Evolutionary conservation across 2,888 invertebrate genomes (phyloP), one percentile per base, ranked within the genome.

Genomic region (Spodoptera littoralis): DNA sequence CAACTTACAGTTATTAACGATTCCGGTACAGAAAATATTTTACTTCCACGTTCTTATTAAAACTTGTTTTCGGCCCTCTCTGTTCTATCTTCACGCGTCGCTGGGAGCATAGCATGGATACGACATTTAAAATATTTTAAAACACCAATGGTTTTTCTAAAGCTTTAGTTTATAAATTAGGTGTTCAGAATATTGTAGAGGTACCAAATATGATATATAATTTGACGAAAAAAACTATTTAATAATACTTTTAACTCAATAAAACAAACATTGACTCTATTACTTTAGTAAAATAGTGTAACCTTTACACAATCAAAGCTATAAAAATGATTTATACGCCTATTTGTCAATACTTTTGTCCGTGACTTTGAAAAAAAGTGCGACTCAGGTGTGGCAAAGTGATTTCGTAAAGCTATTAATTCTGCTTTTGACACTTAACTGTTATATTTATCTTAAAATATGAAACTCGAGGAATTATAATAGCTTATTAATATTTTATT

Each of bases 21-120:
- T 93, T 94, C 93, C 92, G 92, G 92, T 92, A 90, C 88, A 87
- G 89, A 93, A 91, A 92, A 92, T 92, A 91, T 92, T 92, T 91
- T 89, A 93, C 93, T 93, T 94, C 94, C 93, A 94, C 92, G 91
- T 91, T 89, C 91, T 90, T 92, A 93, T 92, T 92, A 93, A 79
- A 93, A 93, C 90, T 89, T 90, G 90, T 90, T 92, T 88, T 88
- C 84, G 91, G 87, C 85, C 84, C 86, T 88, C 86, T 91, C 86
- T 89, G 88, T 88, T 89, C 84, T 90, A 86, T 88, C 83, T 88
- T 87, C 77, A 89, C 83, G 86, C 82, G 65, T 82, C 80, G 81
- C 30, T 80, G 82, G 64, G 57, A 81, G 68, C 79, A 78, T 84
- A 85, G 43, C 80, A 64, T 86, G 87, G 93, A 93, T 82, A 83